Evolutionary conservation across 2,888 invertebrate species (phyloP).

Genomic region (Caenorhabditis parvicauda): DNA sequence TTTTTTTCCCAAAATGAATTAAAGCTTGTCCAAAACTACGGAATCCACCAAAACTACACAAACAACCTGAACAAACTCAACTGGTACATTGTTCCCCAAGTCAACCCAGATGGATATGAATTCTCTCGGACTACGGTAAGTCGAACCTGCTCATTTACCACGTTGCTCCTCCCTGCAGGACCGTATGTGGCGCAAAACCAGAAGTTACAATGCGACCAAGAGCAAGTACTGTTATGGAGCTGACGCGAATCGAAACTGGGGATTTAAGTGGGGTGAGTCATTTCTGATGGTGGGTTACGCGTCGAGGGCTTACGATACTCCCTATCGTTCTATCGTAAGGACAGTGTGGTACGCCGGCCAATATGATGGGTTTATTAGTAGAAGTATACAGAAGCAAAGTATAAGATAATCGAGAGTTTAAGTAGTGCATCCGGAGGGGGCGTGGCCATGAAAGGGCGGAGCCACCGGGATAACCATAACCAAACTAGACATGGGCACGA

Average conservation of each 20-base stretch:
- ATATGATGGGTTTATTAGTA: too few relatives aligned
- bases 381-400: too few relatives aligned
- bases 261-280: constrained; percentile 51
- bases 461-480: too few relatives aligned
- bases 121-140: constrained; percentile 47
- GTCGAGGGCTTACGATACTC: too few relatives aligned
- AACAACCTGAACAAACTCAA: constrained; percentile 50
- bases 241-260: constrained; percentile 62
- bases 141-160: not conserved
- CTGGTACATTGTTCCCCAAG: constrained; percentile 58
- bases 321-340: too few relatives aligned
- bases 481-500: too few relatives aligned
- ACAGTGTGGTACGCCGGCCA: too few relatives aligned
- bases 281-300: too few relatives aligned
- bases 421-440: too few relatives aligned
- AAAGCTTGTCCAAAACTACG: constrained; percentile 42
- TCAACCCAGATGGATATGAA: constrained; percentile 61
- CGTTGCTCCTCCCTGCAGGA: constrained; percentile 32
- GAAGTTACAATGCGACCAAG: constrained; percentile 48
- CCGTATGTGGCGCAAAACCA: constrained; percentile 61
- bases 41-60: constrained; percentile 32
- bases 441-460: too few relatives aligned
- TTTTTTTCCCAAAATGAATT: not conserved
- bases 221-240: constrained; percentile 60
- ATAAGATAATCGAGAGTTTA: too few relatives aligned